phyloP scores from a whole-genome alignment of 2,888 invertebrate genomes.

The Heliconius cydno region DNA sequence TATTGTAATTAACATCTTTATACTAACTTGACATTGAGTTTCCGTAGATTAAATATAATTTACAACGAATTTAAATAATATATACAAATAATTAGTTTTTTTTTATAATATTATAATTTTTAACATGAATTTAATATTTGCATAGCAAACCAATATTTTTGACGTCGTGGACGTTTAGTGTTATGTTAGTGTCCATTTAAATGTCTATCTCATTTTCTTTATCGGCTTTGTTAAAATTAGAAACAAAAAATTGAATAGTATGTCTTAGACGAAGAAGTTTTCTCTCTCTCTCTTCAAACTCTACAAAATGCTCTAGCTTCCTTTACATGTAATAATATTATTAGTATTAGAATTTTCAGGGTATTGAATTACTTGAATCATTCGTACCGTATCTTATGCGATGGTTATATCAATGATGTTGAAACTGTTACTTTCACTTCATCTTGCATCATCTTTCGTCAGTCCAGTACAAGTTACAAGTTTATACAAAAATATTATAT shows the following conservation, averaged over 20 bases:
- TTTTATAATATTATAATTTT: too few relatives aligned
- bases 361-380: too few relatives aligned
- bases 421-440: conserved; percentile 41
- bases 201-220: background rate
- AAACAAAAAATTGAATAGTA: background rate
- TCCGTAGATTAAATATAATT: background rate
- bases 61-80: background rate
- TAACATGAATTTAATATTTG: background rate
- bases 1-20: background rate
- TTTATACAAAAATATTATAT: background rate
- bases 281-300: background rate
- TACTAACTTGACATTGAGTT: background rate
- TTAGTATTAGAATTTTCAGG: too few relatives aligned
- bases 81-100: background rate
- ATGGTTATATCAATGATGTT: background rate
- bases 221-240: background rate
- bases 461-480: background rate
- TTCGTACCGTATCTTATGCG: too few relatives aligned
- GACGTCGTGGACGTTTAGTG: background rate
- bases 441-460: conserved; percentile 34
- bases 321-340: background rate
- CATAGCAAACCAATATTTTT: background rate
- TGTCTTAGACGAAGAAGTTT: background rate
- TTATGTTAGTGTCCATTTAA: background rate
- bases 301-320: background rate